Percentiles rank a stretch among this genome's conserved stretches.
These are phyloP conservation scores for Rhinophrynus dorsalis DNA, from an alignment of 2,797 vertebrate species.

Conservation along the genomic window DNA sequence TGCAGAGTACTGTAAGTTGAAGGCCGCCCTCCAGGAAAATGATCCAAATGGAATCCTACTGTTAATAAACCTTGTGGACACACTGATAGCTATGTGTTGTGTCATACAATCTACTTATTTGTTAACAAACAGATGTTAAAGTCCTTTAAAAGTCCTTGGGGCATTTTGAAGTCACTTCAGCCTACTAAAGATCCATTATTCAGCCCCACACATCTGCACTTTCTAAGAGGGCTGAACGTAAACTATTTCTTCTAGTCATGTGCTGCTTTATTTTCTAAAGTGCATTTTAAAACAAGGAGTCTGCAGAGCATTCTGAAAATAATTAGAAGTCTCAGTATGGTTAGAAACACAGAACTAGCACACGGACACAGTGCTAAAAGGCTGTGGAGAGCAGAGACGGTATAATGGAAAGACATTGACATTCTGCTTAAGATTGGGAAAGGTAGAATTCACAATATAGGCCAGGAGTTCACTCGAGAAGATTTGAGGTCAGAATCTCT, in stretches of 20 bases:
- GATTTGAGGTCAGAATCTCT: slow-evolving; percentile 6
- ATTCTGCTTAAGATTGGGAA: background rate
- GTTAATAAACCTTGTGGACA: background rate
- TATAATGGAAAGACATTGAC: background rate
- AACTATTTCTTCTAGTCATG: background rate
- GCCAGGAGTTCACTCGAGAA: slow-evolving; percentile 1
- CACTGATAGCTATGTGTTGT: background rate
- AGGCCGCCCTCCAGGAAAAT: background rate
- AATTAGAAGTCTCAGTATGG: background rate
- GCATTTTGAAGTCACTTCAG: background rate
- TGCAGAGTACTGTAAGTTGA: background rate
- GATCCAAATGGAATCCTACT: background rate
- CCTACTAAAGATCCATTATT: slow-evolving; percentile 16
- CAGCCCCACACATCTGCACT: slow-evolving; percentile 8
- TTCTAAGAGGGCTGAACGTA: background rate
- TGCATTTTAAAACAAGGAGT: slow-evolving; percentile 2
- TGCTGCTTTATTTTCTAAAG: background rate
- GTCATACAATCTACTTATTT: background rate
- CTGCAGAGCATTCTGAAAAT: background rate
- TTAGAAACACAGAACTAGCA: too few species aligned
- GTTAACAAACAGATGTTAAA: slow-evolving; percentile 29
- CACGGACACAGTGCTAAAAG: background rate
- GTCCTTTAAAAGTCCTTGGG: background rate
- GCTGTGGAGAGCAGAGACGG: background rate
- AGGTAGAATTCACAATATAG: too few species aligned